phyloP scores from a whole-genome alignment of 1,140 invertebrate species.

The Drosophila pallidifrons region DNA sequence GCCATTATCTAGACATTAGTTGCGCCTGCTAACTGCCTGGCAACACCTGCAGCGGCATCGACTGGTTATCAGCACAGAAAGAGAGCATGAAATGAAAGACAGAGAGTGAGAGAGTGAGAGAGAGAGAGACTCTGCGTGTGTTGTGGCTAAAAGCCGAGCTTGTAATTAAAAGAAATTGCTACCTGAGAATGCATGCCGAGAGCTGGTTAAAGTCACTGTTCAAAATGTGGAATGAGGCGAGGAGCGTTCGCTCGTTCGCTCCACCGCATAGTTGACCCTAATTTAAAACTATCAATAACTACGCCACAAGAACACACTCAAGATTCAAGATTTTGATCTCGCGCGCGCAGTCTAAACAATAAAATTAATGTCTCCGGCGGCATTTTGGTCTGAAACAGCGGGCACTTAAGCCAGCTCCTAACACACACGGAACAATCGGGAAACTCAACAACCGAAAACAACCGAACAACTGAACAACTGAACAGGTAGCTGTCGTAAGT shows the following conservation, averaged over 20 bases:
- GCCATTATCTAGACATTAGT: conserved; percentile 61
- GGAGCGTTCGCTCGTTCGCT: conserved; percentile 12
- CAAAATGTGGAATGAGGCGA: background rate
- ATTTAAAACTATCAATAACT: conserved; percentile 78
- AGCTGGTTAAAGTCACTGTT: conserved; percentile 6
- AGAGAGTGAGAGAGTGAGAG: conserved; percentile 1
- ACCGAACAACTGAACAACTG: conserved; percentile 36
- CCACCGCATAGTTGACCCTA: conserved; percentile 74
- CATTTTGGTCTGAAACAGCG: conserved; percentile 48
- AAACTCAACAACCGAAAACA: conserved; percentile 33
- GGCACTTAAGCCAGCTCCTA: conserved; percentile 65
- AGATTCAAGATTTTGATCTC: conserved; percentile 66
- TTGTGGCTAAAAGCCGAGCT: conserved; percentile 35
- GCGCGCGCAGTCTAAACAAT: conserved; percentile 76
- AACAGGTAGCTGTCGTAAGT: conserved; percentile 74
- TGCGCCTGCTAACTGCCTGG: conserved; percentile 66
- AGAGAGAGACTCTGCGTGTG: background rate
- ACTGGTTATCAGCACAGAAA: conserved; percentile 35
- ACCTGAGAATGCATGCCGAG: conserved; percentile 40
- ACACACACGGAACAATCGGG: background rate
- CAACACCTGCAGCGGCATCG: conserved; percentile 70
- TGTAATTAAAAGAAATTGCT: conserved; percentile 78
- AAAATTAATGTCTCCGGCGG: conserved; percentile 77
- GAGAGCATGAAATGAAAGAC: too few species aligned
- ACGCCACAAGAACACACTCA: conserved; percentile 48